Conservation (phyloP, 37 sponge, comb jelly and placozoan genomes). For the Bolinopsis microptera region DNA sequence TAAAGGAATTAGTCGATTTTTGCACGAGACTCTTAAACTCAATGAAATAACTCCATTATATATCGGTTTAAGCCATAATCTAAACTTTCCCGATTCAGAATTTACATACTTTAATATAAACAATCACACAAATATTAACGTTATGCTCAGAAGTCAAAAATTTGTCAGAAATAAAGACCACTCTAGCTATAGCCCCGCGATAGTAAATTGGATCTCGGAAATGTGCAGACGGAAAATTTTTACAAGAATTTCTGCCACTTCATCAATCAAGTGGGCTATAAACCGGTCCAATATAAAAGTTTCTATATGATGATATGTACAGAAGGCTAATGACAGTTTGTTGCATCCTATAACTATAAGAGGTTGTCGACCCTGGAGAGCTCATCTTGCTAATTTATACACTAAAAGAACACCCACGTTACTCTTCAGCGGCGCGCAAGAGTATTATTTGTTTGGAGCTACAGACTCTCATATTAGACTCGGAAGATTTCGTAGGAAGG, state of each 20-base stretch:
- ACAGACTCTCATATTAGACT: neutral
- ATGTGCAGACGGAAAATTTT: neutral
- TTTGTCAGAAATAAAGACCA: neutral
- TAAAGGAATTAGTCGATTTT: neutral
- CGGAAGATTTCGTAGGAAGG: conserved; percentile 51
- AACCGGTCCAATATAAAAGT: neutral
- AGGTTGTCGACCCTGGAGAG: neutral
- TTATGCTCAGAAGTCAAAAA: neutral
- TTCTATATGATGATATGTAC: neutral
- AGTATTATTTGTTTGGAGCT: neutral
- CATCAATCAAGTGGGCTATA: neutral
- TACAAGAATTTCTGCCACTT: neutral
- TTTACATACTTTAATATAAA: neutral
- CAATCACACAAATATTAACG: neutral
- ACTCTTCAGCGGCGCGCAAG: neutral
- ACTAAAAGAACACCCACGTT: neutral
- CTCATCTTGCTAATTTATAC: neutral
- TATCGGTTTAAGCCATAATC: neutral
- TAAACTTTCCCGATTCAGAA: neutral
- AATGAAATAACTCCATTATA: neutral
- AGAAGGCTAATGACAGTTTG: neutral
- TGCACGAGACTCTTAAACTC: neutral
- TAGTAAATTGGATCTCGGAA: neutral
- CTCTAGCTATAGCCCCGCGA: neutral
- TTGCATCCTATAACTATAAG: neutral